These are phyloP conservation scores for Premnoplex brunnescens DNA, from an alignment of 2,797 vertebrate genomes.

Conservation along the genomic window DNA sequence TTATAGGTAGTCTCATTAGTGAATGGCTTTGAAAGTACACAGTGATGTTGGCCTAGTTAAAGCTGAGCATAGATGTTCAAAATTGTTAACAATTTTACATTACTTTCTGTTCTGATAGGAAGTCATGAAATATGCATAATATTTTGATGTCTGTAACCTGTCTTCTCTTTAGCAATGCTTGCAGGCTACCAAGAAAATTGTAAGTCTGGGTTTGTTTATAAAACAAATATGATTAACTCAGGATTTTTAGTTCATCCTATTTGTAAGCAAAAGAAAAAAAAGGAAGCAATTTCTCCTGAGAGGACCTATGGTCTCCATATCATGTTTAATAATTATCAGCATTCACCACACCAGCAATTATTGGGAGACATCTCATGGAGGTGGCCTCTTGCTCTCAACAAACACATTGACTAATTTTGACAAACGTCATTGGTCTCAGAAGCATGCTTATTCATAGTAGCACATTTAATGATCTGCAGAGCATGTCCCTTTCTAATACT, in stretches of 20 bases:
- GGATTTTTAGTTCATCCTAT: conserved; percentile 44
- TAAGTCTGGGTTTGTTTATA: conserved; percentile 46
- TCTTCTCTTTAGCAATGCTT: conserved; percentile 19
- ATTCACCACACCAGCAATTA: conserved; percentile 24
- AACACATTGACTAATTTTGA: conserved; percentile 61
- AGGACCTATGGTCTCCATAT: background rate
- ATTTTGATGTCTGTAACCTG: conserved; percentile 27
- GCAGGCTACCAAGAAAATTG: background rate
- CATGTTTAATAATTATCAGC: conserved; percentile 67
- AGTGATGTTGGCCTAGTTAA: background rate
- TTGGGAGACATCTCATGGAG: conserved; percentile 32
- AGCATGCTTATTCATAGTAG: conserved; percentile 40
- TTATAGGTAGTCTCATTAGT: background rate
- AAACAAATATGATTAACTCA: conserved; percentile 33
- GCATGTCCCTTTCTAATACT: conserved; percentile 50
- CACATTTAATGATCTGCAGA: conserved; percentile 70
- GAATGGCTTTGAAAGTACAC: background rate
- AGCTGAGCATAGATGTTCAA: background rate
- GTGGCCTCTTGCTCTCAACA: conserved; percentile 40
- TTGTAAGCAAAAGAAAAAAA: conserved; percentile 43
- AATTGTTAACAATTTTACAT: background rate
- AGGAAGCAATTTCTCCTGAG: conserved; percentile 32
- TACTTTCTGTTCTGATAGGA: background rate
- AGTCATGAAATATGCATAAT: conserved; percentile 49
- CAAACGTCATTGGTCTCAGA: conserved; percentile 57